Conservation (phyloP, 2,888 invertebrate species). For the Pyrgus malvae region DNA sequence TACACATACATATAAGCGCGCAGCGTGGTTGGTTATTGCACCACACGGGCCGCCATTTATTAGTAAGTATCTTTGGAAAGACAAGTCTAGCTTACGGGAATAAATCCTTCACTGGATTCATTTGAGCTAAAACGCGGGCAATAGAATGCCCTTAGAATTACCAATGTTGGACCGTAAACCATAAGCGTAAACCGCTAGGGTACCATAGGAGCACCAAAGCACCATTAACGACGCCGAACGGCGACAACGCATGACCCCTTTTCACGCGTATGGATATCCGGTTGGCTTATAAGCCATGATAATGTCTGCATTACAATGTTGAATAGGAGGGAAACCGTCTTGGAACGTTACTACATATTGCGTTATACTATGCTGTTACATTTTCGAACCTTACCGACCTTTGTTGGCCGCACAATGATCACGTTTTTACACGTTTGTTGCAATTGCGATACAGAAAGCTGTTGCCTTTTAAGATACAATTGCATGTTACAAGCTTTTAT, state of each 20-base stretch:
- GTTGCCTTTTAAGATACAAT: constrained; percentile 4
- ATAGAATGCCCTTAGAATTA: constrained; percentile 50
- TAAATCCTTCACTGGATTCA: background rate
- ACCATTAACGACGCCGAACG: too few species aligned
- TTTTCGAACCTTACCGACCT: constrained; percentile 16
- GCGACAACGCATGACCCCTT: constrained; percentile 60
- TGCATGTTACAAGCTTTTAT: constrained; percentile 10
- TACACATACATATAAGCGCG: too few species aligned
- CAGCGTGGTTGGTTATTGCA: too few species aligned
- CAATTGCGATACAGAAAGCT: constrained; percentile 14
- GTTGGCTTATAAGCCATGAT: constrained; percentile 57
- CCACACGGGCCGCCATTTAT: too few species aligned
- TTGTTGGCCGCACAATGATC: constrained; percentile 18
- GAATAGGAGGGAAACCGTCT: constrained; percentile 38
- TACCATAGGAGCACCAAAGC: constrained; percentile 48
- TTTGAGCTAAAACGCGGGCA: constrained; percentile 41
- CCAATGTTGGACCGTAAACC: constrained; percentile 40
- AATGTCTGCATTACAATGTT: constrained; percentile 52
- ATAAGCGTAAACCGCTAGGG: constrained; percentile 6
- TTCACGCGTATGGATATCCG: constrained; percentile 73
- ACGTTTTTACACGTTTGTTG: constrained; percentile 22
- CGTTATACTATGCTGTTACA: constrained; percentile 18
- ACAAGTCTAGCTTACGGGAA: background rate
- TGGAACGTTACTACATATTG: constrained; percentile 15
- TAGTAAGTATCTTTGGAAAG: background rate